phyloP scores from a whole-genome alignment of 2,888 invertebrate genomes.

The Abrostola tripartita region DNA sequence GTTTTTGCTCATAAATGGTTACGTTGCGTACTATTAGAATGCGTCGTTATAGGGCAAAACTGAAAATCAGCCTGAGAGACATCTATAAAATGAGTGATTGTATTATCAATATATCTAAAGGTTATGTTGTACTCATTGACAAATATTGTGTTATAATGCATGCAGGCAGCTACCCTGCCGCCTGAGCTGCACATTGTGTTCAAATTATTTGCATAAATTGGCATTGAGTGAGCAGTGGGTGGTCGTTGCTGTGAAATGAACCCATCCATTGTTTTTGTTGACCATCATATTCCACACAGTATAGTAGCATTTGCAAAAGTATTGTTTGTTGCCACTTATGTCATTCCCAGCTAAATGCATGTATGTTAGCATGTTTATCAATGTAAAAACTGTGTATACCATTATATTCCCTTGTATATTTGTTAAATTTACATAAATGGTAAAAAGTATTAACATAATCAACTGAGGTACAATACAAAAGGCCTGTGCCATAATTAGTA shows the following conservation, averaged over 20 bases:
- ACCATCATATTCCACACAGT: not conserved
- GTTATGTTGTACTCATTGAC: constrained; percentile 47
- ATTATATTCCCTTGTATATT: too few relatives aligned
- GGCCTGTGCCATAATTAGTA: too few relatives aligned
- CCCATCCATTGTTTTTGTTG: constrained; percentile 54
- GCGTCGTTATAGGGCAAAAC: constrained; percentile 8
- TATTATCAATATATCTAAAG: constrained; percentile 42
- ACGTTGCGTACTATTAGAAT: not conserved
- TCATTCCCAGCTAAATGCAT: not conserved
- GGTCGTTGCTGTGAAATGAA: constrained; percentile 35
- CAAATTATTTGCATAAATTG: constrained; percentile 69
- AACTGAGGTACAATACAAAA: too few relatives aligned
- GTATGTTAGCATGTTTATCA: too few relatives aligned
- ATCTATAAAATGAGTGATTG: constrained; percentile 9
- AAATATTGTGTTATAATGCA: constrained; percentile 52
- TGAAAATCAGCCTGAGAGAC: constrained; percentile 6
- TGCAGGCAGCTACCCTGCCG: constrained; percentile 52
- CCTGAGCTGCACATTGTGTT: constrained; percentile 59
- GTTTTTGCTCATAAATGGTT: constrained; percentile 5
- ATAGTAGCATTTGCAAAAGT: not conserved
- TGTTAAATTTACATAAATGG: too few relatives aligned
- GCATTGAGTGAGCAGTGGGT: constrained; percentile 63
- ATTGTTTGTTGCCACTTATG: not conserved
- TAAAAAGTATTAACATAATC: too few relatives aligned
- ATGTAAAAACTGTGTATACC: too few relatives aligned